Percentiles rank a stretch among this genome's conserved stretches.
Evolutionary conservation across 2,113 vertebrate genomes (phyloP).

Genomic region (Okapia johnstoni): DNA sequence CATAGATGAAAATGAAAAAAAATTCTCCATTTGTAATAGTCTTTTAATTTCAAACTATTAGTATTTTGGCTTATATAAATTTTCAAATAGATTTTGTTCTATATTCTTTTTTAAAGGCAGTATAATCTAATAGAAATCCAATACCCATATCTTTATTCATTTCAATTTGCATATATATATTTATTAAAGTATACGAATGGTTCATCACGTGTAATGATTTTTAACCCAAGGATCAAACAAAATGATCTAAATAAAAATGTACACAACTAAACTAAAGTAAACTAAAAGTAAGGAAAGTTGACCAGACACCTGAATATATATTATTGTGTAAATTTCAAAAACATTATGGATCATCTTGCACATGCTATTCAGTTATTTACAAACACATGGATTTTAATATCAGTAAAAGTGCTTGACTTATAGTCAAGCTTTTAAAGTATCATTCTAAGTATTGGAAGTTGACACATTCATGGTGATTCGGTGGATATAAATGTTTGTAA

Average conservation of each 20-base stretch:
- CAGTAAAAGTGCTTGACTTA: neutral
- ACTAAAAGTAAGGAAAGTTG: neutral
- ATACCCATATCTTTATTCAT: neutral
- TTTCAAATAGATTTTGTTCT: neutral
- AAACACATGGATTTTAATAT: neutral
- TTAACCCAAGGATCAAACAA: neutral
- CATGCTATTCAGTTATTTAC: neutral
- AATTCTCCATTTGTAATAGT: neutral
- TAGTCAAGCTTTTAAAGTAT: neutral
- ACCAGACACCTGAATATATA: neutral
- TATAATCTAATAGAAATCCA: neutral
- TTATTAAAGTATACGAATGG: neutral
- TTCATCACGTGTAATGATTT: neutral
- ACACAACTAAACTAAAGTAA: neutral
- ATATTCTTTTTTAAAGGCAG: neutral
- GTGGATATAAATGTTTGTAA: neutral
- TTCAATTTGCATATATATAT: constrained; percentile 33
- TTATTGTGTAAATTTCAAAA: neutral
- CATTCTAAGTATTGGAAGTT: neutral
- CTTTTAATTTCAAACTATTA: neutral
- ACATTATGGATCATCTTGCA: neutral
- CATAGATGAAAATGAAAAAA: neutral
- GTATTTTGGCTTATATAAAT: neutral
- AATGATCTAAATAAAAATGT: neutral
- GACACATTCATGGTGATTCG: neutral